phyloP scores from a whole-genome alignment of 2,797 vertebrate genomes.

The Manis javanica region DNA sequence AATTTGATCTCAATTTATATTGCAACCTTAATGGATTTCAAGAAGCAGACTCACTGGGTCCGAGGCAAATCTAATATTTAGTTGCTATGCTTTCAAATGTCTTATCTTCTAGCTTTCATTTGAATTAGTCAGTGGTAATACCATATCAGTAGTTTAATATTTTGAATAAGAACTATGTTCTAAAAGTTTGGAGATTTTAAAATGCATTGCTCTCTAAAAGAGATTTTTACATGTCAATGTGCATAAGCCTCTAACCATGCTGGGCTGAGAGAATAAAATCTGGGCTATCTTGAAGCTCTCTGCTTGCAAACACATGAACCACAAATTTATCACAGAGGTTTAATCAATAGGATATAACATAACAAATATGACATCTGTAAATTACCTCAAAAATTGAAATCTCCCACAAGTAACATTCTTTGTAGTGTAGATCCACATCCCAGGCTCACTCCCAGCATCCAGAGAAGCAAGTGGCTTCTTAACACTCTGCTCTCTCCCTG shows the following conservation, averaged over 20 bases:
- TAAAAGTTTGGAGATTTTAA: slow-evolving; percentile 17
- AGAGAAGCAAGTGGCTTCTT: not conserved
- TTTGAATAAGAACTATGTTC: slow-evolving; percentile 27
- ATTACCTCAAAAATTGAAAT: slow-evolving; percentile 5
- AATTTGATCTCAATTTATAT: not conserved
- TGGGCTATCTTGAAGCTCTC: not conserved
- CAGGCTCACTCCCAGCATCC: too few relatives aligned
- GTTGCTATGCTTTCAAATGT: not conserved
- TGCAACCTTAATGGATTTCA: not conserved
- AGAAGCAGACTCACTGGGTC: not conserved
- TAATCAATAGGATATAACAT: slow-evolving; percentile 18
- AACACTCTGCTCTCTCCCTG: not conserved
- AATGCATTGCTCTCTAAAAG: slow-evolving; percentile 48
- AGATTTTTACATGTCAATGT: slow-evolving; percentile 13
- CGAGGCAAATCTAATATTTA: not conserved
- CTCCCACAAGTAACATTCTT: not conserved
- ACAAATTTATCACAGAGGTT: not conserved
- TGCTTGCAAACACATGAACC: not conserved
- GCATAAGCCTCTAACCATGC: not conserved
- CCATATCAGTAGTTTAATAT: not conserved
- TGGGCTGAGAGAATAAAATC: slow-evolving; percentile 27
- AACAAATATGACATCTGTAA: slow-evolving; percentile 47
- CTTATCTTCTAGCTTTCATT: not conserved
- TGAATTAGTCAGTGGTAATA: not conserved
- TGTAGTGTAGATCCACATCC: not conserved